Percentiles rank a stretch among this genome's conserved stretches.
Conservation (phyloP, 2,888 invertebrate species). For the Pollenia angustigena region DNA sequence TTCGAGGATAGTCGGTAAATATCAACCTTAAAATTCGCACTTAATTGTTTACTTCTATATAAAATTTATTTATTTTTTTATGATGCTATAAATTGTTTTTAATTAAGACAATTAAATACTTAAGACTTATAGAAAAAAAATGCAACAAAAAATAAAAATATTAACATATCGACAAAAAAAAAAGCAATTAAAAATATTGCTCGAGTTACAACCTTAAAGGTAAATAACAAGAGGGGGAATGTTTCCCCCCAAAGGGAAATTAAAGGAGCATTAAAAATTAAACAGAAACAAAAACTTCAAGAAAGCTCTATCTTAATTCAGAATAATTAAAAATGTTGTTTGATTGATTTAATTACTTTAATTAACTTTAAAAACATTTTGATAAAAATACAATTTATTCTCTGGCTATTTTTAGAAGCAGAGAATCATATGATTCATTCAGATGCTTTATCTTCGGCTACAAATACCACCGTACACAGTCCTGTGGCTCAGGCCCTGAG, state of each 20-base stretch:
- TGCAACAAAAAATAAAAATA: not conserved
- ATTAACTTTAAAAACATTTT: not conserved
- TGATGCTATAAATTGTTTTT: constrained; percentile 60
- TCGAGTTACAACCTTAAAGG: constrained; percentile 8
- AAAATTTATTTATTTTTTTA: constrained; percentile 6
- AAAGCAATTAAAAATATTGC: constrained; percentile 24
- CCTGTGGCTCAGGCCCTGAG: constrained; percentile 80
- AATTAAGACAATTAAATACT: constrained; percentile 67
- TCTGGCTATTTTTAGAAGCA: constrained; percentile 75
- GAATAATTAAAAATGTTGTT: not conserved
- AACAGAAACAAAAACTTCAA: not conserved
- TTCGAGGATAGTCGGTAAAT: too few relatives aligned
- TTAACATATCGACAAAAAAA: not conserved
- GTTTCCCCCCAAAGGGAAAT: not conserved
- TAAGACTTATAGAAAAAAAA: constrained; percentile 23
- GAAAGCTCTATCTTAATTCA: constrained; percentile 12
- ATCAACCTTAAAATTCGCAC: too few relatives aligned
- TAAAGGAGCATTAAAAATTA: constrained; percentile 13
- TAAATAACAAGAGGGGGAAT: not conserved
- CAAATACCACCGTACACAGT: constrained; percentile 78
- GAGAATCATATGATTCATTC: constrained; percentile 80
- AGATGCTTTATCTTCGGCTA: constrained; percentile 74
- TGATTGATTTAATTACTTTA: not conserved
- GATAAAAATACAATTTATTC: not conserved
- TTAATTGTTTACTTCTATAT: constrained; percentile 3